Percentiles rank a stretch among this genome's conserved stretches.
These are phyloP conservation scores for Lerema accius DNA, from an alignment of 1,140 invertebrate species.

Conservation along the genomic window DNA sequence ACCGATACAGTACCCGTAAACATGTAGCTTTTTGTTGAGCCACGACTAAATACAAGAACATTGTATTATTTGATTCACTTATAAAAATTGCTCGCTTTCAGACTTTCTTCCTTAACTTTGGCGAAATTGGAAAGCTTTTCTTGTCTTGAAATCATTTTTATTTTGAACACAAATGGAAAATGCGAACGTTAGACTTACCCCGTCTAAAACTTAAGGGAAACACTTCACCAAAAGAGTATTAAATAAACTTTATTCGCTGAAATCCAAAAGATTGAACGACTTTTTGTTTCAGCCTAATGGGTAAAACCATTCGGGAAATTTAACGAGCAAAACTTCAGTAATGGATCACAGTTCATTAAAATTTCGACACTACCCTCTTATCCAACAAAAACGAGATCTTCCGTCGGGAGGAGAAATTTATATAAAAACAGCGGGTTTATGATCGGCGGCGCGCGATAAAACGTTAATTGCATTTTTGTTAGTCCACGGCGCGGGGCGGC, in stretches of 20 bases:
- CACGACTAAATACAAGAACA: too few species aligned
- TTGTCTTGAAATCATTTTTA: too few species aligned
- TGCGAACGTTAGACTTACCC: too few species aligned
- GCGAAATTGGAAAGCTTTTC: too few species aligned
- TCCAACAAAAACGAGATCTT: background rate
- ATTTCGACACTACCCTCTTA: background rate
- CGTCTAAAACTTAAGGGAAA: background rate
- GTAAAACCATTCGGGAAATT: background rate
- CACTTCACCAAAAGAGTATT: background rate
- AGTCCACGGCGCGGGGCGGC: constrained; percentile 1
- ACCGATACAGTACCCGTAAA: too few species aligned
- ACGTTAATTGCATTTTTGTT: constrained; percentile 49
- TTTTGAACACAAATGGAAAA: too few species aligned
- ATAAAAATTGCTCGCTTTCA: too few species aligned
- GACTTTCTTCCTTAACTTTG: too few species aligned
- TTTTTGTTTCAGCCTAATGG: background rate
- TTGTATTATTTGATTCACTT: too few species aligned
- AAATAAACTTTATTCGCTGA: constrained; percentile 1
- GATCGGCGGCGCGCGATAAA: constrained; percentile 37
- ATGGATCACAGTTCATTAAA: background rate
- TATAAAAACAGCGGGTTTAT: background rate
- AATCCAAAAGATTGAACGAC: background rate
- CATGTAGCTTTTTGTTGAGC: too few species aligned
- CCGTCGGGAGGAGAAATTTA: background rate
- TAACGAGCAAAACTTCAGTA: background rate